Conservation (phyloP, 1,140 invertebrate species). For the Eueides isabella region DNA sequence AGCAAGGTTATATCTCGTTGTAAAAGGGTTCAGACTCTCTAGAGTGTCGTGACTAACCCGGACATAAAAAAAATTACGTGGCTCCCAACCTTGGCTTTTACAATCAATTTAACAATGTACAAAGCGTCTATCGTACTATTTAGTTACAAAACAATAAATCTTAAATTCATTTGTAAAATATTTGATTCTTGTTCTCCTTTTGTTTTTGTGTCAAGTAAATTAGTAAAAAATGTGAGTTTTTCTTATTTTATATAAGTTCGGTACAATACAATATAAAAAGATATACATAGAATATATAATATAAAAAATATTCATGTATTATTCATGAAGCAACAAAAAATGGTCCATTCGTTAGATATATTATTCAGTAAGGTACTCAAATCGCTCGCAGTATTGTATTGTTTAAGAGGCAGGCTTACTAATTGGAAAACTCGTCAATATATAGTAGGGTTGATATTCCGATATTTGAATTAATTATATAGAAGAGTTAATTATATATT, state of each 20-base stretch:
- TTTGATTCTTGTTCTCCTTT: not conserved
- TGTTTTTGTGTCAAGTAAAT: no score
- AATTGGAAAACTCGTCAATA: slow-evolving; percentile 5
- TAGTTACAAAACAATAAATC: not conserved
- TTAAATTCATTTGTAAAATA: not conserved
- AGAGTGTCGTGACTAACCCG: slow-evolving; percentile 33
- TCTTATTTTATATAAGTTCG: no score
- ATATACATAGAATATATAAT: not conserved
- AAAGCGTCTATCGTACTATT: not conserved
- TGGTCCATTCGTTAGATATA: not conserved
- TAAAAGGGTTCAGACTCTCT: slow-evolving; percentile 30
- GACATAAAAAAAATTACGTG: slow-evolving; percentile 30
- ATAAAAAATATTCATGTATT: not conserved
- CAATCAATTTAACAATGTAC: slow-evolving; percentile 7
- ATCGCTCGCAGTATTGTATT: not conserved
- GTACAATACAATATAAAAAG: not conserved
- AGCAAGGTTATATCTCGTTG: slow-evolving; percentile 27
- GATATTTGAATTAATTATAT: not conserved
- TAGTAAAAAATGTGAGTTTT: no score
- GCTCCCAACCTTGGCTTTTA: slow-evolving; percentile 24
- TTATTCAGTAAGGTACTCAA: not conserved
- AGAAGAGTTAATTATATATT: no score
- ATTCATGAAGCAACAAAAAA: not conserved
- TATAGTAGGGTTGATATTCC: not conserved
- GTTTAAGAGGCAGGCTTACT: not conserved